These are phyloP conservation scores for Numida meleagris DNA, from an alignment of 2,113 vertebrate genomes.

Conservation along the genomic window DNA sequence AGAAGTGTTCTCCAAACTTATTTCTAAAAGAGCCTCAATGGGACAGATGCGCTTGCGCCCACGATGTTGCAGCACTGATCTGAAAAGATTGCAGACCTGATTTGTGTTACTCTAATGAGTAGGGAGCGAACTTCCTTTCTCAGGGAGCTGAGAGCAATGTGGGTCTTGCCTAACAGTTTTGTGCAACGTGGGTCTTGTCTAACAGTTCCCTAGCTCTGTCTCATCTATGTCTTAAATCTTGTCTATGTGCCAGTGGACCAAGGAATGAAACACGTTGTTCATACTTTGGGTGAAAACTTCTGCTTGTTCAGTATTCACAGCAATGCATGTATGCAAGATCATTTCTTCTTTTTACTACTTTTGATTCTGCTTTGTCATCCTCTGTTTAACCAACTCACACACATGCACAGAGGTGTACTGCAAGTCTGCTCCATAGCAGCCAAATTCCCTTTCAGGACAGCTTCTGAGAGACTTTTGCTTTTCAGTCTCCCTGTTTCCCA, in stretches of 20 bases:
- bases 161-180: background rate
- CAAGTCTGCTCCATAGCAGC: background rate
- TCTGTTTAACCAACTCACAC: fast-evolving
- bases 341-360: background rate
- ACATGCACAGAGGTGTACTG: background rate
- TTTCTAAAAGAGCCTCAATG: background rate
- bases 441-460: background rate
- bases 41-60: background rate
- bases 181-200: background rate
- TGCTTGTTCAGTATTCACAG: background rate
- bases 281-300: background rate
- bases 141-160: background rate
- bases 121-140: background rate
- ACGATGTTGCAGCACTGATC: background rate
- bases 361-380: background rate
- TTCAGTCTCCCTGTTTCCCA: background rate
- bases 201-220: background rate
- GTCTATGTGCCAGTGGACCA: background rate
- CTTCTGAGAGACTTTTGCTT: background rate
- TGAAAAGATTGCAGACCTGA: background rate
- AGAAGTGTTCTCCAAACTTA: background rate
- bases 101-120: background rate
- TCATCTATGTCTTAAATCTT: background rate
- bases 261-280: slow-evolving; percentile 8
- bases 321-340: background rate